Base-by-base conservation (phyloP, 1,140 invertebrate species). In the Cardiocondyla obscurior region DNA sequence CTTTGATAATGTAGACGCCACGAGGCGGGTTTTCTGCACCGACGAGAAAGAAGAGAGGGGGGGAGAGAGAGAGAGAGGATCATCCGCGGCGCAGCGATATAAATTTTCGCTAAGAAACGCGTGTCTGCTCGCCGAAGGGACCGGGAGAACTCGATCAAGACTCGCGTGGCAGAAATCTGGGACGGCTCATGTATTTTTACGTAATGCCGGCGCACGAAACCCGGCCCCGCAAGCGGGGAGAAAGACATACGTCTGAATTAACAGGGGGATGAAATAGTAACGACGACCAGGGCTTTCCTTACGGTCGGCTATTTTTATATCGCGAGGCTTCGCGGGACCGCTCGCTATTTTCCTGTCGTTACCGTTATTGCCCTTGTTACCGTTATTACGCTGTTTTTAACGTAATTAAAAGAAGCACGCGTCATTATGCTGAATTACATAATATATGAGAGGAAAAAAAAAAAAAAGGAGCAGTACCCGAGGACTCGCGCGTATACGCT, bases 1-100 rank as follows among this genome's bases (percentile, higher is more conserved):
- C 74, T 55, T 79, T 79, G 46, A 69, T 79, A 69, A 79, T 42
- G 62, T 67, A 67, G 46, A 76, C 49, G 58, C 42, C 58, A 64
- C 7, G 28, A 76, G 64, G 30, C 42, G 65, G 49, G 42, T 76
- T 76, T 76, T n/a, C n/a, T n/a, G n/a, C n/a, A n/a, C 33, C 42
- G 58, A 3, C 42, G 30, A 65, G 42, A 12, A n/a, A n/a, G n/a
- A n/a, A n/a, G n/a, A n/a, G n/a, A n/a, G n/a, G n/a, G n/a, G n/a
- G n/a, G n/a, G n/a, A n/a, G n/a, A n/a, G n/a, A n/a, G n/a, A n/a
- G n/a, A n/a, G n/a, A 22, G 65, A 64, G 36, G 28, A 64, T 64
- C 46, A 64, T 65, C 58, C 36, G 14, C n/a, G 30, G 33, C 8
- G 60, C 30, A 36, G 3, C 46, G 33, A 55, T 19, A 67, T 79